A percentile compares a stretch with the other conserved stretches of the same genome.
These are phyloP conservation scores for Proales similis DNA, from an alignment of 1,140 invertebrate genomes.

Conservation along the genomic window DNA sequence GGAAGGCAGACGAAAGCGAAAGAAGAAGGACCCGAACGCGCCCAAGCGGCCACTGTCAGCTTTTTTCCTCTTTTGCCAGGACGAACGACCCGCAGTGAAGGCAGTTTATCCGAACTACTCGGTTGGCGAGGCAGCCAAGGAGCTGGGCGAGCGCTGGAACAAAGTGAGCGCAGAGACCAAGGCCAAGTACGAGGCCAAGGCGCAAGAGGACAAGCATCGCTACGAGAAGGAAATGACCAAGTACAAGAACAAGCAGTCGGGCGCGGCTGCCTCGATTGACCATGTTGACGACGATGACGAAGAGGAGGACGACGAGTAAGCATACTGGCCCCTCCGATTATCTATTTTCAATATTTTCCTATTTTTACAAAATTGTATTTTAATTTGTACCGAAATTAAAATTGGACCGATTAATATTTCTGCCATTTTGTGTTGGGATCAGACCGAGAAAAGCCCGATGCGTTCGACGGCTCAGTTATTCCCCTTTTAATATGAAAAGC, in stretches of 20 bases:
- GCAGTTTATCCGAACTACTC: slow-evolving; percentile 81
- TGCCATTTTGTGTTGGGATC: too few species aligned
- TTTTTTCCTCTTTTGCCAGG: slow-evolving; percentile 99
- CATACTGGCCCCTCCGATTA: not conserved
- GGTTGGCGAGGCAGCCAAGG: slow-evolving; percentile 95
- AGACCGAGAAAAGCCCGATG: too few species aligned
- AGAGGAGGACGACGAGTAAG: slow-evolving; percentile 14
- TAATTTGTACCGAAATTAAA: too few species aligned
- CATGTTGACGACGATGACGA: slow-evolving; percentile 29
- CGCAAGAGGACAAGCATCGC: slow-evolving; percentile 84
- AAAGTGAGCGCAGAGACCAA: slow-evolving; percentile 72
- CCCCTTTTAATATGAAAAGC: too few species aligned
- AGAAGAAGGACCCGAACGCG: slow-evolving; percentile 91
- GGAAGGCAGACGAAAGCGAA: slow-evolving; percentile 58
- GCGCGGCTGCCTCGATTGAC: not conserved
- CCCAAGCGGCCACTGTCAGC: slow-evolving; percentile 89
- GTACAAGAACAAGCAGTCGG: slow-evolving; percentile 18
- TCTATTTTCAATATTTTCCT: too few species aligned
- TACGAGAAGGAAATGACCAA: slow-evolving; percentile 63
- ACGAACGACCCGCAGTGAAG: slow-evolving; percentile 87
- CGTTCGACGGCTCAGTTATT: too few species aligned
- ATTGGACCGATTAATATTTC: too few species aligned
- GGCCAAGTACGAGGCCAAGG: slow-evolving; percentile 80
- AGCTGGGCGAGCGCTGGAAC: slow-evolving; percentile 88
- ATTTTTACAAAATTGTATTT: too few species aligned